Base-by-base conservation (phyloP, 2,113 vertebrate species). In the Odobenus rosmarus region DNA sequence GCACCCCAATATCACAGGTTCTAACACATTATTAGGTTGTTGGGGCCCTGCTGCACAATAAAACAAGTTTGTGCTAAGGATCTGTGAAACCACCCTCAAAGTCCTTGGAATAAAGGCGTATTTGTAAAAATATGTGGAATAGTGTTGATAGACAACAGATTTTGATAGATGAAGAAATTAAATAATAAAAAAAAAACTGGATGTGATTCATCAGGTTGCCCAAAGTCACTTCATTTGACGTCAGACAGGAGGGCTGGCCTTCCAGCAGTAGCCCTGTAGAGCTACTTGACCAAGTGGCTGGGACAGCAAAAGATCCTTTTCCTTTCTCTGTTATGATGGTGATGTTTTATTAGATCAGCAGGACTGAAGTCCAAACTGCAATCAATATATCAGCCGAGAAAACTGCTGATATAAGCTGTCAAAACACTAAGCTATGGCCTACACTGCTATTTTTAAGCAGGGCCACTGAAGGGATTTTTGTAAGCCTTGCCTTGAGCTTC, bases 381-480 rank as follows among this genome's bases (percentile, higher is more conserved):
- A 98, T 98, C 98, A 97, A 98, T 98, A 85, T 61, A 98, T 98
- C 98, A 98, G 96, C 71, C 16, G 72, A 80, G 85, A 98, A 98
- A 97, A 96, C 84, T 98, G 98, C 95, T 98, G 95, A 98, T 98
- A 92, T 88, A 94, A 98, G 98, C 96, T 94, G 97, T 98, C 98
- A 98, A 98, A 98, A 98, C 98, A 92, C 95, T 93, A 98, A 98
- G 97, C 76, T 95, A 96, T 49, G 82, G 97, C 97, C 90, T n/a
- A 71, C 96, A 87, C 53, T 24, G 64, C 87, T 98, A 49, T 97
- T 97, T 97, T 98, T 97, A 96, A 88, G 81, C 92, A 88, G 86
- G 90, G 46, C 88, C 76, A 21, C 90, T 26, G 84, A 86, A 59
- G 83, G 91, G 86, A 51, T 93, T 88, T 93, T 88, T 84, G 53